Evolutionary conservation across 1,140 invertebrate species (phyloP).

Genomic region (Ips typographus): DNA sequence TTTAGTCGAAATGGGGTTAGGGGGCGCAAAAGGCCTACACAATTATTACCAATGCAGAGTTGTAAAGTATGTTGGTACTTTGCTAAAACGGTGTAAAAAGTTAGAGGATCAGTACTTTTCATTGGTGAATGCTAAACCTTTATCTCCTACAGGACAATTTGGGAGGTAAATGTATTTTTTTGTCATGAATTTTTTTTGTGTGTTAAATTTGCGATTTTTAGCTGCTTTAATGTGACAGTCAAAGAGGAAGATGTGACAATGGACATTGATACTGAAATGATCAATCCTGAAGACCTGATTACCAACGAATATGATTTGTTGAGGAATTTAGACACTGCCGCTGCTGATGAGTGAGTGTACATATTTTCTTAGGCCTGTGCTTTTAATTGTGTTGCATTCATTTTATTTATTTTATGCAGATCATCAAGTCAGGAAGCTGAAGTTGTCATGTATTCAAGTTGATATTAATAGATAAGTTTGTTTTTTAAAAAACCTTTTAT

Average conservation of each 20-base stretch:
- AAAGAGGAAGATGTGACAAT: not conserved
- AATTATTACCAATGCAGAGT: constrained; percentile 49
- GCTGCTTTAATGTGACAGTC: not conserved
- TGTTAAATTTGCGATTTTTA: not conserved
- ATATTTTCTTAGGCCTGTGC: no score
- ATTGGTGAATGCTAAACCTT: constrained; percentile 33
- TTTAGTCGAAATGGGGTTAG: constrained; percentile 46
- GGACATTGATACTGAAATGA: not conserved
- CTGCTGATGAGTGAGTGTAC: no score
- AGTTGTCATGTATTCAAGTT: no score
- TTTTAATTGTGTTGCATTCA: no score
- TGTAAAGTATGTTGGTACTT: constrained; percentile 45
- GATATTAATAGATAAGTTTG: no score
- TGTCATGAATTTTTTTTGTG: not conserved
- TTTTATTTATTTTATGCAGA: no score
- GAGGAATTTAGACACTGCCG: no score
- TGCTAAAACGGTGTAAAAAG: constrained; percentile 44
- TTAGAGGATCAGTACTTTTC: constrained; percentile 43
- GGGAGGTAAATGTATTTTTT: not conserved
- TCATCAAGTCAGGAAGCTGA: no score
- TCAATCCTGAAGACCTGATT: no score
- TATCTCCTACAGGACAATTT: constrained; percentile 33
- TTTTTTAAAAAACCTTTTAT: no score
- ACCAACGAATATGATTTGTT: no score
- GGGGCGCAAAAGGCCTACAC: constrained; percentile 46